Conservation (phyloP, 1,140 invertebrate genomes). For the Drosophila erecta region DNA sequence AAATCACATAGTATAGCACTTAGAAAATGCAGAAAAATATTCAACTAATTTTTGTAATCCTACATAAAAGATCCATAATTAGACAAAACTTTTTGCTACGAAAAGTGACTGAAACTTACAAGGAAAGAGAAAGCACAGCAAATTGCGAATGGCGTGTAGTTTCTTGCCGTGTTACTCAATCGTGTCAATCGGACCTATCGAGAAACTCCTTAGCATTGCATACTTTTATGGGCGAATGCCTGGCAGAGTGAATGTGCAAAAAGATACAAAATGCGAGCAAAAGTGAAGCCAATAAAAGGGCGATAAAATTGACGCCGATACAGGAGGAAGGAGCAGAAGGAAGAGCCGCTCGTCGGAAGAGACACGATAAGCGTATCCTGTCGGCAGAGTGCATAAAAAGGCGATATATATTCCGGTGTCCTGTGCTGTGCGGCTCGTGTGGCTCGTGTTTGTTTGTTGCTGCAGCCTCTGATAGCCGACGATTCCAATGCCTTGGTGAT, state of each 20-base stretch:
- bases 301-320: conserved; percentile 78
- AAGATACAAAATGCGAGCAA: conserved; percentile 69
- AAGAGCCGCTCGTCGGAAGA: conserved; percentile 10
- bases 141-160: conserved; percentile 1
- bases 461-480: conserved; percentile 40
- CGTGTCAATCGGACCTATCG: conserved; percentile 33
- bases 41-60: too few species aligned
- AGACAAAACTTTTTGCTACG: neutral
- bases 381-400: conserved; percentile 71
- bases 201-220: conserved; percentile 34
- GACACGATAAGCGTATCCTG: conserved; percentile 67
- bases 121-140: too few species aligned
- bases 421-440: conserved; percentile 1
- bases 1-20: too few species aligned
- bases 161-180: conserved; percentile 22
- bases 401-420: conserved; percentile 57
- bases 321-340: conserved; percentile 12
- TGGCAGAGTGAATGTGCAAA: conserved; percentile 39
- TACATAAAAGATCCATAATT: too few species aligned
- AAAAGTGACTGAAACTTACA: neutral
- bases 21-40: too few species aligned
- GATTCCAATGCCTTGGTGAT: conserved; percentile 78
- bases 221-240: conserved; percentile 72
- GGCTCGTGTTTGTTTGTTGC: conserved; percentile 33
- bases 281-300: conserved; percentile 82